phyloP scores from a whole-genome alignment of 2,113 vertebrate species.

The Hemibagrus wyckioides region DNA sequence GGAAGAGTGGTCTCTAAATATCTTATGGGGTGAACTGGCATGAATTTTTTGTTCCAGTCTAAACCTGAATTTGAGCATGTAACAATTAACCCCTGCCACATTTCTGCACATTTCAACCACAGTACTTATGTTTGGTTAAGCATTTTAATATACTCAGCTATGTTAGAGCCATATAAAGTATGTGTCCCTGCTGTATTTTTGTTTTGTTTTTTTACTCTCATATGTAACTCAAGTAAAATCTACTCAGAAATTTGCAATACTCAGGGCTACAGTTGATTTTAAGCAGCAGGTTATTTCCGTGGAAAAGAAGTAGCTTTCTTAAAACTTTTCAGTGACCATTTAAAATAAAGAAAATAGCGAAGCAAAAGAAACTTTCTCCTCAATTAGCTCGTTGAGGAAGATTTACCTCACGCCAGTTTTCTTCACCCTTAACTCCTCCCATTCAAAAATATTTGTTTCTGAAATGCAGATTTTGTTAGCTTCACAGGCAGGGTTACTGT shows the following conservation, averaged over 20 bases:
- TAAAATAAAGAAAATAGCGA: background rate
- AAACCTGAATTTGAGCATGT: no score
- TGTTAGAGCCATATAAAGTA: no score
- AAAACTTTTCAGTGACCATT: background rate
- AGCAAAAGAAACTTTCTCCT: background rate
- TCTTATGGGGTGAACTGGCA: no score
- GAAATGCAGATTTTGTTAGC: background rate
- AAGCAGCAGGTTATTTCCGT: background rate
- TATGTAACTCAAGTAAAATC: background rate
- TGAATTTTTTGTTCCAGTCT: no score
- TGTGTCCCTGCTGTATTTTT: background rate
- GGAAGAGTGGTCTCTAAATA: no score
- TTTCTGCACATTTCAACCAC: no score
- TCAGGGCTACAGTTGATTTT: no score
- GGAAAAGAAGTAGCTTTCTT: no score
- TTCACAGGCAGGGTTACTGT: no score
- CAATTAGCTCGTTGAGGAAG: background rate
- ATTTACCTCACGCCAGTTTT: background rate
- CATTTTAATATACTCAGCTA: background rate
- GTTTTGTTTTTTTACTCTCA: background rate
- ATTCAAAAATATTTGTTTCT: background rate
- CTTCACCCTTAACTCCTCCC: background rate
- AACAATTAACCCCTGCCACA: no score
- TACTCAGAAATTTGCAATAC: background rate
- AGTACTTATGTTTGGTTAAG: no score